Base-by-base conservation (phyloP, 2,113 vertebrate genomes). In the Sinocyclocheilus grahami region DNA sequence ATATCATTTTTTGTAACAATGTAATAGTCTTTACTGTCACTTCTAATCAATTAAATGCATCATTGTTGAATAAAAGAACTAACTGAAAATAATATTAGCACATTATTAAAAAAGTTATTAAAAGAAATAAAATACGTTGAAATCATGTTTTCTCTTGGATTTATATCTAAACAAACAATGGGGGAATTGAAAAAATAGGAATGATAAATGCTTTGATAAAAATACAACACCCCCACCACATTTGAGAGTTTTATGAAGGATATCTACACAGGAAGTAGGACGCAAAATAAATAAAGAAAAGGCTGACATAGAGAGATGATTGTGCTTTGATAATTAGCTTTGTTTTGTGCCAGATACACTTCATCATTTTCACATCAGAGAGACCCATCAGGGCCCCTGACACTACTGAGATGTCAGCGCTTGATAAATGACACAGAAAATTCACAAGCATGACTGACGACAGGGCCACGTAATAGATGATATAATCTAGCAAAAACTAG, bases 361-460 rank as follows among this genome's bases (percentile, higher is more conserved):
- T 42, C 81, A 58, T 92, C 86, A 62, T 24, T 85, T 89, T 91
- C 83, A 12, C 78, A 0, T 87, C 80, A 86, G 2, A 62, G 63
- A 24, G 27, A 62, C 37, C 85, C 78, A 58, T 46, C 60, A 78
- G 13, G 60, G 58, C 37, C 30, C 24, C 87, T 86, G 83, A 83
- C 80, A 86, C 62, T 58, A 74, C 72, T 33, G 67, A 89, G 62
- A 78, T 84, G 84, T 83, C 80, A 69, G 53, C 71, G 14, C 58
- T 69, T 88, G 86, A 86, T 88, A 82, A 84, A 88, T 69, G 83
- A 72, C 67, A 8, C 62, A 39, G 22, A 75, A 65, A 62, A 75
- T 46, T 87, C 48, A 77, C 37, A 86, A 85, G 83, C 24, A 42
- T 84, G 81, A 84, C 85, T 62, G 81, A 76, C 48, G 13, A 30